phyloP scores from a whole-genome alignment of 2,113 vertebrate species.

The Butorides virescens region DNA sequence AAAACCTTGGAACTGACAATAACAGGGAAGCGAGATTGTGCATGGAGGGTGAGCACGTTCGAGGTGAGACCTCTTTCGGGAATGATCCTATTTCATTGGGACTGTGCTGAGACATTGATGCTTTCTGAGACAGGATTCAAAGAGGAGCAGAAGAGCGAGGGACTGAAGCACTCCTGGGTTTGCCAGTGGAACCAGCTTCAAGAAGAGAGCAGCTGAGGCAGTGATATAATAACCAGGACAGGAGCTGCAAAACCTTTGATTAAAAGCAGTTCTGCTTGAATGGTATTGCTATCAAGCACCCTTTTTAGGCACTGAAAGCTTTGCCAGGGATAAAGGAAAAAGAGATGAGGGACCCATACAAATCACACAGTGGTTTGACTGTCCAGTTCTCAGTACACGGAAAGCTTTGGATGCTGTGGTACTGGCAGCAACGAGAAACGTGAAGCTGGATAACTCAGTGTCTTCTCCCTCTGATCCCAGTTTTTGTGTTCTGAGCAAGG shows the following conservation, averaged over 20 bases:
- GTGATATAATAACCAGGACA: neutral
- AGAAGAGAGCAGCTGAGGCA: neutral
- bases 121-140: neutral
- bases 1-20: neutral
- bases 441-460: neutral
- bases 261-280: neutral
- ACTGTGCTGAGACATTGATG: neutral
- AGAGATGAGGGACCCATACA: neutral
- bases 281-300: neutral
- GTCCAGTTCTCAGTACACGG: neutral
- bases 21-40: neutral
- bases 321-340: neutral
- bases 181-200: neutral
- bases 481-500: neutral
- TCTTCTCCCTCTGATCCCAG: neutral
- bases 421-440: neutral
- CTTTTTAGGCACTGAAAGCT: neutral
- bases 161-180: neutral
- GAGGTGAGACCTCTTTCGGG: neutral
- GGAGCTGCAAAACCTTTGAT: neutral
- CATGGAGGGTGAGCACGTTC: rapidly evolving
- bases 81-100: neutral
- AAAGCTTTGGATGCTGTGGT: neutral
- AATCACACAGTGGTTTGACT: neutral
- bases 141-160: neutral